phyloP scores from a whole-genome alignment of 1,140 invertebrate genomes.

The Bombus superbus region DNA sequence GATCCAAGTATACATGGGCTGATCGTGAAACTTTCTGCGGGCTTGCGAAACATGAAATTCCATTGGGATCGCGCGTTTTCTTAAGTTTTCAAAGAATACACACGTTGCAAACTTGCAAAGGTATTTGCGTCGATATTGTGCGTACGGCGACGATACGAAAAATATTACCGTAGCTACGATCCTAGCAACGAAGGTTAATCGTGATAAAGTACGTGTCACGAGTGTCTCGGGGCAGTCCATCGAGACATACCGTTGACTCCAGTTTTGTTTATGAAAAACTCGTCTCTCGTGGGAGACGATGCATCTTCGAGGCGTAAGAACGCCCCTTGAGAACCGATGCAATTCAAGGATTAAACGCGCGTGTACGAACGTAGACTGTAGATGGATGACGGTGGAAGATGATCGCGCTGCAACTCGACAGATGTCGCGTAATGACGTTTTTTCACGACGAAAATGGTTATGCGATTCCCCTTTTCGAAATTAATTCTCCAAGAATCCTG shows the following conservation, averaged over 20 bases:
- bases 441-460: no score
- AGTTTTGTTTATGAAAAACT: constrained; percentile 12
- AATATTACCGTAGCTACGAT: not conserved
- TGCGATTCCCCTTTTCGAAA: no score
- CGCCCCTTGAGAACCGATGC: not conserved
- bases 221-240: not conserved
- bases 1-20: constrained; percentile 54
- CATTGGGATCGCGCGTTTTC: not conserved
- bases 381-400: constrained; percentile 27
- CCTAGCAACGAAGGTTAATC: not conserved
- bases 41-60: constrained; percentile 35
- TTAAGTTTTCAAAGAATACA: constrained; percentile 25
- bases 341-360: constrained; percentile 32
- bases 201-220: not conserved
- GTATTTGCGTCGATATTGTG: constrained; percentile 7
- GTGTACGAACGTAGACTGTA: constrained; percentile 53
- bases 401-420: not conserved
- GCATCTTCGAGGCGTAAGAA: not conserved
- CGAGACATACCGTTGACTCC: not conserved
- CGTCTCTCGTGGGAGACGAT: not conserved
- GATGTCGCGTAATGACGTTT: no score
- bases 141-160: not conserved
- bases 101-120: constrained; percentile 25
- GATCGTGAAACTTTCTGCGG: constrained; percentile 59
- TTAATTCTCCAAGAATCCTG: no score